Evolutionary conservation across 2,113 vertebrate genomes (phyloP).

Genomic region (Neomonachus schauinslandi): DNA sequence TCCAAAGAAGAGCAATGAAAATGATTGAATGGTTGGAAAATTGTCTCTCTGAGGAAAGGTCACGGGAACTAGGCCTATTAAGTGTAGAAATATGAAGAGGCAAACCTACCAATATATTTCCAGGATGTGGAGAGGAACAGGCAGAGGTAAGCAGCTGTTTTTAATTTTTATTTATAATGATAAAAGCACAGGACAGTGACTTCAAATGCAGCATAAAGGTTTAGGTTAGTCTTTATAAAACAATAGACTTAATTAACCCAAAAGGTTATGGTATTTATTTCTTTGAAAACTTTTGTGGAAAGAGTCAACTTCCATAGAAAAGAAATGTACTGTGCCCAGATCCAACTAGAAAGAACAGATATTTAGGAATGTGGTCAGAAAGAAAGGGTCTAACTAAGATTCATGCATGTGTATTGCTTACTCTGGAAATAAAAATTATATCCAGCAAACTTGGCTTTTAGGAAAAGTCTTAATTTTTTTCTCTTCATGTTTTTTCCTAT

Average conservation of each 20-base stretch:
- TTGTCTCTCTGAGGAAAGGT: constrained; percentile 52
- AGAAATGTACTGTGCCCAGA: neutral
- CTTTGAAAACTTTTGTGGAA: neutral
- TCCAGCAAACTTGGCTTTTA: constrained; percentile 31
- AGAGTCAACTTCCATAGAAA: neutral
- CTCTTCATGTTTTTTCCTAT: constrained; percentile 21
- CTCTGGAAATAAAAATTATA: constrained; percentile 54
- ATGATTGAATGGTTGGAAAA: constrained; percentile 63
- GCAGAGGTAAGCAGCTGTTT: constrained; percentile 58
- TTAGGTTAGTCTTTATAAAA: constrained; percentile 41
- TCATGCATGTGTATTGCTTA: neutral
- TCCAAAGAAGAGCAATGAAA: constrained; percentile 69
- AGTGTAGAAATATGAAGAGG: constrained; percentile 34
- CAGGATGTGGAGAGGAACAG: constrained; percentile 14
- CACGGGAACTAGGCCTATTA: neutral
- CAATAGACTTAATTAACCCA: constrained; percentile 39
- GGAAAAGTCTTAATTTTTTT: neutral
- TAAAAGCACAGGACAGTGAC: constrained; percentile 18
- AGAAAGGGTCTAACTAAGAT: neutral
- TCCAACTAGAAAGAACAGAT: neutral
- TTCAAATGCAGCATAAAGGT: constrained; percentile 40
- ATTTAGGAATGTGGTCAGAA: neutral
- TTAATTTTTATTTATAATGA: constrained; percentile 57
- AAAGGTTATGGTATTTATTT: constrained; percentile 36
- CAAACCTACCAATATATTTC: constrained; percentile 15